Conservation (phyloP, 2,888 invertebrate species). For the Mythimna vitellina region DNA sequence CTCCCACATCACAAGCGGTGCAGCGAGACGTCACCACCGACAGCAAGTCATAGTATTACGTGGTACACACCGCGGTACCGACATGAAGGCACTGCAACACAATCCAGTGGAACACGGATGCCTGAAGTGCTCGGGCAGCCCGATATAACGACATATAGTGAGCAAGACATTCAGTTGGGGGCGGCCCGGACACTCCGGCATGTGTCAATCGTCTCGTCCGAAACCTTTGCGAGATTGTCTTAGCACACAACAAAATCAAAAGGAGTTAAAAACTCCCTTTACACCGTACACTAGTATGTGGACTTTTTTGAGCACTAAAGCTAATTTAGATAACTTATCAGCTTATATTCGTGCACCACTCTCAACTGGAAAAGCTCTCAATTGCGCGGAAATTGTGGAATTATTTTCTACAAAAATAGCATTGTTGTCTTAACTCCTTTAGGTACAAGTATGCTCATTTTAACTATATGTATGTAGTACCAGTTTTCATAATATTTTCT, state of each 20-base stretch:
- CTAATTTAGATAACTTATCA: background rate
- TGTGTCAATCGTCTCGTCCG: slow-evolving; percentile 12
- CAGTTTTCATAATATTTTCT: too few relatives aligned
- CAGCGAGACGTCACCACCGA: background rate
- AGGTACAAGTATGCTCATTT: too few relatives aligned
- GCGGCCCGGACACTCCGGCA: slow-evolving; percentile 19
- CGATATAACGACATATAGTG: slow-evolving; percentile 52
- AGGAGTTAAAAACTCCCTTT: background rate
- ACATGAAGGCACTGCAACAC: slow-evolving; percentile 53
- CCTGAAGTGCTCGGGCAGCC: slow-evolving; percentile 20
- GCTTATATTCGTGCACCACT: background rate
- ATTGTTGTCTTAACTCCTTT: too few relatives aligned
- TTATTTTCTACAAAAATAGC: too few relatives aligned
- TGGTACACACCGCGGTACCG: slow-evolving; percentile 5
- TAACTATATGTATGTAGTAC: too few relatives aligned
- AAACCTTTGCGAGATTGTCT: slow-evolving; percentile 5
- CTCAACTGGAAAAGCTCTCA: background rate
- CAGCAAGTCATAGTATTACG: background rate
- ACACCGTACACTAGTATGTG: slow-evolving; percentile 1
- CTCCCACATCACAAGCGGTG: background rate
- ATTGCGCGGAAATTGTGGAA: too few relatives aligned
- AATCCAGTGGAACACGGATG: slow-evolving; percentile 28
- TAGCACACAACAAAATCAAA: slow-evolving; percentile 1
- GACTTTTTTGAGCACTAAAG: background rate
- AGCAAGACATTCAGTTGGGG: slow-evolving; percentile 38